phyloP scores from a whole-genome alignment of 2,113 vertebrate species.

The Scytalopus superciliaris region DNA sequence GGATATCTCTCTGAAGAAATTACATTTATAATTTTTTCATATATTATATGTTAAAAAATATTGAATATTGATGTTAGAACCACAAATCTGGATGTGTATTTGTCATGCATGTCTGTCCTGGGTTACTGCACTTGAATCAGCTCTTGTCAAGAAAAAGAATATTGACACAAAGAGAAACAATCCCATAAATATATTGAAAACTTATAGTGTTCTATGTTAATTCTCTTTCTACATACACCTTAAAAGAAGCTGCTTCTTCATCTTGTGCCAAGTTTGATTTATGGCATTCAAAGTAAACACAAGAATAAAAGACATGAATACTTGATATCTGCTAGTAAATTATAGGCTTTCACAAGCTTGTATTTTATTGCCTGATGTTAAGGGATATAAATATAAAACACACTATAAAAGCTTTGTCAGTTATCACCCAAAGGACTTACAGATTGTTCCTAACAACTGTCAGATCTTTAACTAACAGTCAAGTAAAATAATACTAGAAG shows the following conservation, averaged over 20 bases:
- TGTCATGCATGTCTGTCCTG: not conserved
- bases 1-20: not conserved
- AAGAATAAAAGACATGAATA: slow-evolving; percentile 1
- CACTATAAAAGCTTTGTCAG: not conserved
- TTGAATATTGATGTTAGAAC: not conserved
- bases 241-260: not conserved
- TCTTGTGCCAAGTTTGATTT: not conserved
- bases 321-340: slow-evolving; percentile 28
- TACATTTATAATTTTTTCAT: not conserved
- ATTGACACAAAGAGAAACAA: not conserved
- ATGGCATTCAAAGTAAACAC: not conserved
- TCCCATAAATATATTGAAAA: not conserved
- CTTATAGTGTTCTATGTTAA: not conserved
- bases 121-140: not conserved
- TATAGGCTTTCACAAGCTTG: not conserved
- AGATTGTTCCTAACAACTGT: not conserved
- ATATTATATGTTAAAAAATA: not conserved
- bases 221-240: not conserved
- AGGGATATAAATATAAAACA: slow-evolving; percentile 9
- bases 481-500: not conserved
- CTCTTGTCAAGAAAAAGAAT: not conserved
- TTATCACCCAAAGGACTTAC: not conserved
- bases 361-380: slow-evolving; percentile 24
- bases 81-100: not conserved
- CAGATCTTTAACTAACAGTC: not conserved